phyloP scores from a whole-genome alignment of 1,140 invertebrate genomes.

The Tachypleus tridentatus region DNA sequence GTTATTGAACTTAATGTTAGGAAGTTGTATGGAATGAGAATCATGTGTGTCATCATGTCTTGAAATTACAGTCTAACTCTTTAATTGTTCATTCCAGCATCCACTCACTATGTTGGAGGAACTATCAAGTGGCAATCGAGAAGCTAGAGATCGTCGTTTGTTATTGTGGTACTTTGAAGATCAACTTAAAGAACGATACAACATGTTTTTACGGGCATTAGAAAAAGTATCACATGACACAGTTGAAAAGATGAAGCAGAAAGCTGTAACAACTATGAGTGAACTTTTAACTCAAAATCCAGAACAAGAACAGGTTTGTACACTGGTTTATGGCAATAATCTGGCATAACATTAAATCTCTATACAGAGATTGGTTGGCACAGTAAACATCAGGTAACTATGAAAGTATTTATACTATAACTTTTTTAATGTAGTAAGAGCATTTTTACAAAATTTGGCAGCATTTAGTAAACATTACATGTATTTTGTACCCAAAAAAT shows the following conservation, averaged over 20 bases:
- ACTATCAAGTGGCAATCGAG: constrained; percentile 32
- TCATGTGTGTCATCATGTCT: not conserved
- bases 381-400: too few species aligned
- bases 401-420: too few species aligned
- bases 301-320: constrained; percentile 66
- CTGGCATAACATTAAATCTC: too few species aligned
- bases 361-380: too few species aligned
- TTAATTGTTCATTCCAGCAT: constrained; percentile 38
- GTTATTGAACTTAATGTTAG: too few species aligned
- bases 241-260: constrained; percentile 65
- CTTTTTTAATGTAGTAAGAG: too few species aligned
- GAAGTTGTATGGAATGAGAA: not conserved
- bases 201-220: constrained; percentile 51
- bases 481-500: too few species aligned
- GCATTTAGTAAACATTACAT: too few species aligned
- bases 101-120: constrained; percentile 32
- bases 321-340: too few species aligned
- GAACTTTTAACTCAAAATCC: constrained; percentile 67
- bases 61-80: constrained; percentile 9
- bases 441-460: too few species aligned
- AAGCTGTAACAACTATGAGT: constrained; percentile 58
- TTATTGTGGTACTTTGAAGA: constrained; percentile 65
- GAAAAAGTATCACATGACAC: constrained; percentile 50
- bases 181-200: constrained; percentile 62
- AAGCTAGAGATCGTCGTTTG: constrained; percentile 37